Conservation (phyloP, 2,888 invertebrate genomes). For the Cosmia trapezina region DNA sequence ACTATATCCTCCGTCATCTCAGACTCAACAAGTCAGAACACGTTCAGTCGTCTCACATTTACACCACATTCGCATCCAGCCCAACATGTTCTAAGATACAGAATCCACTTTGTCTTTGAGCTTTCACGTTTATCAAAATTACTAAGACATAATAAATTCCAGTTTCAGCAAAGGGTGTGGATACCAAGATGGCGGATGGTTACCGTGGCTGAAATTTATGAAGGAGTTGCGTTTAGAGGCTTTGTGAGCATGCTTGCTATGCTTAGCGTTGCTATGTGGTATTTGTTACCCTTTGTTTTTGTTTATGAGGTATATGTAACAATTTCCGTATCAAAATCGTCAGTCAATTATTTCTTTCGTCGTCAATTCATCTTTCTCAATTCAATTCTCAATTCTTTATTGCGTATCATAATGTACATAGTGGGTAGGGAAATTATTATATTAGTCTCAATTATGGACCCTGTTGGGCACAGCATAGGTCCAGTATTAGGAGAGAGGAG, state of each 20-base stretch:
- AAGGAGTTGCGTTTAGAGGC: constrained; percentile 21
- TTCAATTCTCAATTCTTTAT: no score
- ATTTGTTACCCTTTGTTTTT: constrained; percentile 25
- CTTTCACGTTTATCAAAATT: constrained; percentile 64
- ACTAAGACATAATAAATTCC: constrained; percentile 64
- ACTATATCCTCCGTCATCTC: background rate
- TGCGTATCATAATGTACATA: no score
- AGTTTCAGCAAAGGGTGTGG: constrained; percentile 53
- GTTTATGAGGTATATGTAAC: background rate
- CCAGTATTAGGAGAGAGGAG: no score
- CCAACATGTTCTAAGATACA: constrained; percentile 47
- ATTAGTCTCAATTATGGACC: no score
- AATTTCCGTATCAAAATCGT: background rate
- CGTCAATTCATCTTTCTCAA: background rate
- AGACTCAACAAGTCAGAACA: constrained; percentile 54
- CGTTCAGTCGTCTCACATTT: constrained; percentile 34
- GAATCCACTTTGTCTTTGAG: constrained; percentile 62
- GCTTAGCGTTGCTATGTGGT: constrained; percentile 14
- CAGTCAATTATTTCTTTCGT: background rate
- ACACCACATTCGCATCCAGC: constrained; percentile 43
- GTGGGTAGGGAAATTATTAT: no score
- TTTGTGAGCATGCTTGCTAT: constrained; percentile 32
- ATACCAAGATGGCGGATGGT: constrained; percentile 48
- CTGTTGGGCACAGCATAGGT: no score
- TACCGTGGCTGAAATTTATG: constrained; percentile 56